Evolutionary conservation across 2,113 vertebrate genomes (phyloP), one percentile per base, ranked within the genome.

Genomic region (Syngnathoides biaculeatus): DNA sequence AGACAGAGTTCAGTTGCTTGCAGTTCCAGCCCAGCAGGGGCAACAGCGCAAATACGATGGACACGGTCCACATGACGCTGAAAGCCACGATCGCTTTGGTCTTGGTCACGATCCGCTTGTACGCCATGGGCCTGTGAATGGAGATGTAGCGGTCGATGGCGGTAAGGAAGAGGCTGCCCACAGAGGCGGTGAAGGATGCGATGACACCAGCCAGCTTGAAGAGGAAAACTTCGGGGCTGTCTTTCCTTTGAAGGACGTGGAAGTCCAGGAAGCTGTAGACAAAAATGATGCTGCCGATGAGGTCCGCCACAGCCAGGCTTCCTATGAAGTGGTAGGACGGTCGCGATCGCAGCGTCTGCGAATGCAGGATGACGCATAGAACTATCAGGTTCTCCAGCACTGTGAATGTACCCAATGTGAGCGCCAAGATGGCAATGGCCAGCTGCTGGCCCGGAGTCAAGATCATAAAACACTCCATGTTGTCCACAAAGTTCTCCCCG

Each of bases 381-480:
- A 99, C 96, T 0, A 97, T 88, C 10, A 98, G 90, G 86, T 99
- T 99, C 89, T 99, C 97, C 58, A 99, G 88, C 58, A 99, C 97
- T 0, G 97, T 99, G 80, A 99, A 99, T 19, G 95, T 96, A 64
- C 97, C 97, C 84, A 99, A 79, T 0, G 94, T 99, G 80, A 99
- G 94, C 0, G 97, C 95, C 77, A 98, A 83, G 71, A 98, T 94
- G 0, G 94, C 96, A 0, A 99, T 90, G 0, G 94, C 96, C 45
- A 98, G 84, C 92, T 99, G 97, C 88, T 99, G 96, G 74, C 93
- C 91, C 6, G 96, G 96, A 38, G 95, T 98, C 83, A 99, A 90
- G 72, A 99, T 97, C 97, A 99, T 99, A 77, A 99, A 99, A 74
- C 97, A 99, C 81, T 99, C 97, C 95, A 99, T 97, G 90, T 89